Evolutionary conservation across 2,113 vertebrate genomes (phyloP), one percentile per base, ranked within the genome.

Genomic region (Microtus oregoni): DNA sequence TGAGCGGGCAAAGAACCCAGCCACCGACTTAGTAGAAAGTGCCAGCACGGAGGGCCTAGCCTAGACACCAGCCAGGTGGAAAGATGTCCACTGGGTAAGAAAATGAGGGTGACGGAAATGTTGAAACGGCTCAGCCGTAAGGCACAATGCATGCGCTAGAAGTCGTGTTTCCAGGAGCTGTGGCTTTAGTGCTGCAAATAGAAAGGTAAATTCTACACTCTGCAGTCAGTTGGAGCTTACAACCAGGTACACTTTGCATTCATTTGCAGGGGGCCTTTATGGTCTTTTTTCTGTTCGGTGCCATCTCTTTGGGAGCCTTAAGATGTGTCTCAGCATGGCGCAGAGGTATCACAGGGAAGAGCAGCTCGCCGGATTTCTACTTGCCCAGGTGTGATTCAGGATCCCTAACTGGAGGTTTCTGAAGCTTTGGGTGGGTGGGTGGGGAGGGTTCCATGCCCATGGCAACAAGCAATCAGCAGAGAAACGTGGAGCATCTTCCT

Each of bases 141-240:
- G n/a, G 61, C 50, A 19, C 65, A 9, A 3, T 3, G 1, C 11
- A 32, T 22, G 68, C 0, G 24, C 73, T 81, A 5, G 10, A 7
- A 2, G 17, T 3, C 20, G 41, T 1, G n/a, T 28, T 15, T 0
- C 30, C 24, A 0, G 5, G 41, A 6, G 3, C 20, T 5, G 0
- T 22, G 6, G 55, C 68, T 20, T 24, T 24, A 5, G 35, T 0
- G 6, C n/a, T 14, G 13, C 55, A 9, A 2, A 38, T 0, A 10
- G 20, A 65, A 30, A 15, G 8, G 38, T 20, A 4, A 28, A 24
- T 4, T 6, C 0, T 2, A 41, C 44, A 0, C 12, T 52, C 83
- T 73, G 17, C 44, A 7, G 28, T 14, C 1, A 10, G 11, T 30
- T 12, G 6, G 28, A 86, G 50, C 22, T 79, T 5, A 9, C 8